Percentiles rank a stretch among this genome's conserved stretches.
Evolutionary conservation across 2,888 invertebrate species (phyloP).

Genomic region (Microplitis manilae): DNA sequence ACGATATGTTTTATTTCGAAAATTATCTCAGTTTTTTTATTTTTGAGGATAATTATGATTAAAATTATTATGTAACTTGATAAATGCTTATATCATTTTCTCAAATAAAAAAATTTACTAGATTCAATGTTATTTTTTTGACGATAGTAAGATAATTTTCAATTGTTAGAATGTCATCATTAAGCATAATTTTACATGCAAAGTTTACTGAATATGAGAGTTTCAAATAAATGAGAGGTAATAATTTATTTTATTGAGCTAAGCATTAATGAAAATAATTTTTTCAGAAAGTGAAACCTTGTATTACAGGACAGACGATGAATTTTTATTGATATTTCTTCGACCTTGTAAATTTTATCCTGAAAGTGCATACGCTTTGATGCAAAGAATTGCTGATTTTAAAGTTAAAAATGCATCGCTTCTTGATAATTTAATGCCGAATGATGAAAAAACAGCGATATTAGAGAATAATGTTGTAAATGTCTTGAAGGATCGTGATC

Average conservation of each 20-base stretch:
- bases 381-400: constrained; percentile 84
- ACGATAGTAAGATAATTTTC: no score
- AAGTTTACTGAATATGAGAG: no score
- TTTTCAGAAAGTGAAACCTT: constrained; percentile 77
- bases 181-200: not conserved
- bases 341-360: constrained; percentile 89
- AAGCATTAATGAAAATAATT: not conserved
- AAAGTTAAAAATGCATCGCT: constrained; percentile 80
- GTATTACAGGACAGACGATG: constrained; percentile 82
- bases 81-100: no score
- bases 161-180: not conserved
- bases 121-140: no score
- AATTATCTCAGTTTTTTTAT: not conserved
- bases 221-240: constrained; percentile 1
- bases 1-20: not conserved
- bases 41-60: no score
- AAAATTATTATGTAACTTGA: no score
- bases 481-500: constrained; percentile 83
- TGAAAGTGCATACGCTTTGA: constrained; percentile 84
- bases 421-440: constrained; percentile 79
- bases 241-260: not conserved
- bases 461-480: constrained; percentile 84
- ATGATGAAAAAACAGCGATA: constrained; percentile 79
- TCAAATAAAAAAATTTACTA: no score
- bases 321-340: constrained; percentile 83